Percentiles rank a stretch among this genome's conserved stretches.
Conservation (phyloP, 2,113 vertebrate species). For the Oryzias woworae region DNA sequence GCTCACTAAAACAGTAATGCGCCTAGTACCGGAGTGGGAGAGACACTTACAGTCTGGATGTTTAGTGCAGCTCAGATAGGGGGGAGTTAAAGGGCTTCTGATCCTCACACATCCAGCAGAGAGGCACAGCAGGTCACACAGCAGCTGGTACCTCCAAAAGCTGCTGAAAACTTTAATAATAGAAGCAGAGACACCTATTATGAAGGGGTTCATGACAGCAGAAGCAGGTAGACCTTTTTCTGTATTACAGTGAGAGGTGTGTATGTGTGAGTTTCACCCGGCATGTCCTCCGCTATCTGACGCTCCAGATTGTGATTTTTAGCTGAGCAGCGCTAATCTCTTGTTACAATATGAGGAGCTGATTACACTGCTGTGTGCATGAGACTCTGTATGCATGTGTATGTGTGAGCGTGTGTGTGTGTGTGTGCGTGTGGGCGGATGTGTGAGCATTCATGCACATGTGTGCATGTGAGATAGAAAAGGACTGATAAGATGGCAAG, state of each 20-base stretch:
- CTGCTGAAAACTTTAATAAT: conserved; percentile 33
- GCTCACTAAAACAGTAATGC: too few species aligned
- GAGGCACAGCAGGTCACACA: background rate
- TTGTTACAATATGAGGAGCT: conserved; percentile 49
- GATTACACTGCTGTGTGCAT: conserved; percentile 51
- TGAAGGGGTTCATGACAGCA: conserved; percentile 2
- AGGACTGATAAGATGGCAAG: conserved; percentile 33
- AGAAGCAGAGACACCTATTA: conserved; percentile 40
- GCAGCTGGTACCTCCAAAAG: conserved; percentile 22
- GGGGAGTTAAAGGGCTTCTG: too few species aligned
- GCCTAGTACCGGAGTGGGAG: too few species aligned
- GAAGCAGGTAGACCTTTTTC: conserved; percentile 47
- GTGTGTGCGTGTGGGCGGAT: background rate
- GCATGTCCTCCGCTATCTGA: conserved; percentile 41
- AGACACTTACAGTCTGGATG: too few species aligned
- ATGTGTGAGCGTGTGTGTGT: background rate
- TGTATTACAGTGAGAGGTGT: conserved; percentile 22
- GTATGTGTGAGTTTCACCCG: conserved; percentile 13
- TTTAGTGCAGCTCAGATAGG: too few species aligned
- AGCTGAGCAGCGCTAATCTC: conserved; percentile 60
- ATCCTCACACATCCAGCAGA: conserved; percentile 16
- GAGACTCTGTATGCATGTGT: background rate
- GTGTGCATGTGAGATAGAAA: background rate
- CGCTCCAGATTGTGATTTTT: conserved; percentile 60
- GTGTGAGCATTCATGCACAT: background rate